These are phyloP conservation scores for Pandemis corylana DNA, from an alignment of 2,888 invertebrate genomes.

Conservation along the genomic window DNA sequence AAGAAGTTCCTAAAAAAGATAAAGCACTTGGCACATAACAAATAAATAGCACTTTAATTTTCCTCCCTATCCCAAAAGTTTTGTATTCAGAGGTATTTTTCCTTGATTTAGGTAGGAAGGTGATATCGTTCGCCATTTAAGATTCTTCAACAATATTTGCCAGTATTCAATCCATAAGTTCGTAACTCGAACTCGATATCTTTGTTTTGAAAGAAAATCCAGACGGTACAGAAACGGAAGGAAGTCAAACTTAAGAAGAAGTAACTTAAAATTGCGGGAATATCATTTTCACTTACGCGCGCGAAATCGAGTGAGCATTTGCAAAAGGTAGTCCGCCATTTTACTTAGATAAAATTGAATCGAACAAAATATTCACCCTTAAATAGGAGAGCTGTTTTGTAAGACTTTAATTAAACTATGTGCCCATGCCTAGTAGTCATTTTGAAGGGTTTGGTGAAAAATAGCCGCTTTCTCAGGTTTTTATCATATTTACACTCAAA, in stretches of 20 bases:
- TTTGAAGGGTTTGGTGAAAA: too few species aligned
- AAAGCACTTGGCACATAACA: not conserved
- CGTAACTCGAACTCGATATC: slow-evolving; percentile 14
- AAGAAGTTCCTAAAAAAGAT: not conserved
- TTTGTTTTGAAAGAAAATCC: slow-evolving; percentile 10
- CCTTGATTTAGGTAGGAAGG: not conserved
- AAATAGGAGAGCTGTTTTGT: not conserved
- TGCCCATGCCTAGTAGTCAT: too few species aligned
- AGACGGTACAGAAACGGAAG: slow-evolving; percentile 1
- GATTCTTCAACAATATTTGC: slow-evolving; percentile 5
- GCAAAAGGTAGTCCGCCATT: not conserved
- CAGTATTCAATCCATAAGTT: slow-evolving; percentile 3
- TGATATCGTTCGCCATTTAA: not conserved
- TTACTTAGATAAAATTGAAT: not conserved
- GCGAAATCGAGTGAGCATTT: not conserved
- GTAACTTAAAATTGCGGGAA: slow-evolving; percentile 6
- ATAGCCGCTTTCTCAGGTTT: too few species aligned
- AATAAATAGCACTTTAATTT: not conserved
- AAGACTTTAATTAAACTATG: too few species aligned
- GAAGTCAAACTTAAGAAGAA: slow-evolving; percentile 9
- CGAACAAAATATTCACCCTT: not conserved
- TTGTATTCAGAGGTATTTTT: not conserved
- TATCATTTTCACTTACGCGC: slow-evolving; percentile 7
- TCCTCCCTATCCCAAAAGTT: not conserved
- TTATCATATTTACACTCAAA: too few species aligned